Percentiles rank a stretch among this genome's conserved stretches.
Evolutionary conservation across 2,888 invertebrate genomes (phyloP).

Genomic region (Gymnoscelis rufifasciata): DNA sequence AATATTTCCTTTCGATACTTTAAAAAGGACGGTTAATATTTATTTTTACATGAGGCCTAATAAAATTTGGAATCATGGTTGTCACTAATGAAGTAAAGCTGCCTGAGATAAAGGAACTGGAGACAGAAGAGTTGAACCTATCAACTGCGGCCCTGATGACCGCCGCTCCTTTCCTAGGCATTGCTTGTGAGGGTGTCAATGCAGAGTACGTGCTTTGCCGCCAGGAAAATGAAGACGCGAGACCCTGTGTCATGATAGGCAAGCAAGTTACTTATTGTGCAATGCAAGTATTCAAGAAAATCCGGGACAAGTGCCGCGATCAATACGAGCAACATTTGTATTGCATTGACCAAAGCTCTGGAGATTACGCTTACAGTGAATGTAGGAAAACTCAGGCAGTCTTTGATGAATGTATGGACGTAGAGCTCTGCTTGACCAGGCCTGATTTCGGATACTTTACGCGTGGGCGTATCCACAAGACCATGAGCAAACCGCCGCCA

Average conservation of each 20-base stretch:
- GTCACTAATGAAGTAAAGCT: slow-evolving; percentile 79
- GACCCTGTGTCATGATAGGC: slow-evolving; percentile 90
- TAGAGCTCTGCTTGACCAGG: slow-evolving; percentile 86
- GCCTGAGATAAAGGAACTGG: slow-evolving; percentile 15
- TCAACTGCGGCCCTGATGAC: slow-evolving; percentile 90
- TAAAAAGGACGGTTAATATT: too few species aligned
- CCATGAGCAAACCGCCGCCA: slow-evolving; percentile 77
- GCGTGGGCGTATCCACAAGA: slow-evolving; percentile 82
- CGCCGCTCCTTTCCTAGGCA: slow-evolving; percentile 93
- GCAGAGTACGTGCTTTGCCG: slow-evolving; percentile 97
- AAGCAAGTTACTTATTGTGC: slow-evolving; percentile 93
- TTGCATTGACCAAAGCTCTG: slow-evolving; percentile 87
- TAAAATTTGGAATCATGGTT: slow-evolving; percentile 66
- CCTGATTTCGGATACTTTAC: slow-evolving; percentile 91
- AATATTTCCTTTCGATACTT: too few species aligned
- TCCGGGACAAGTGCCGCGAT: slow-evolving; percentile 88
- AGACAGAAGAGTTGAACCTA: slow-evolving; percentile 77
- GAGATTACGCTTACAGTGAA: slow-evolving; percentile 78
- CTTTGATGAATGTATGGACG: slow-evolving; percentile 89
- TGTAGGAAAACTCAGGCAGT: slow-evolving; percentile 92
- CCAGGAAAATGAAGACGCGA: slow-evolving; percentile 88
- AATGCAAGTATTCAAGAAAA: slow-evolving; percentile 87
- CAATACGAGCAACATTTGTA: slow-evolving; percentile 91
- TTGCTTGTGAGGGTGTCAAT: slow-evolving; percentile 91
- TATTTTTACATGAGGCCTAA: too few species aligned